phyloP scores from a whole-genome alignment of 2,113 vertebrate species.

The Electrona antarctica region DNA sequence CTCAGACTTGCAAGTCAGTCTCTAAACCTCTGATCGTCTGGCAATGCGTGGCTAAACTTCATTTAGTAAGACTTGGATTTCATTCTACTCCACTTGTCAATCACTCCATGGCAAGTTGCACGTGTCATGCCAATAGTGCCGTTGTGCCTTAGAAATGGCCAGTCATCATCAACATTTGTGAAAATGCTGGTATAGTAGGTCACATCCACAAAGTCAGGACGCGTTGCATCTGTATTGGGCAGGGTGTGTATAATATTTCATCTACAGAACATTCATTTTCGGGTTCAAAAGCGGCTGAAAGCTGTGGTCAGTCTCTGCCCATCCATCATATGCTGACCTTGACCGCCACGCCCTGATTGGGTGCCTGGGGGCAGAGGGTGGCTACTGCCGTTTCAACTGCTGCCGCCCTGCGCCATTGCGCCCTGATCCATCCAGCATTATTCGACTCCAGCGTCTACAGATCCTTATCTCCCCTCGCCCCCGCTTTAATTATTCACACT shows the following conservation, averaged over 20 bases:
- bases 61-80: too few relatives aligned
- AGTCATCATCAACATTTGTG: not conserved
- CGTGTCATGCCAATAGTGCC: conserved; percentile 18
- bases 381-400: conserved; percentile 60
- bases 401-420: conserved; percentile 52
- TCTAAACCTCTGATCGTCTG: too few relatives aligned
- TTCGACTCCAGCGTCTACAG: conserved; percentile 68
- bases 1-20: not conserved
- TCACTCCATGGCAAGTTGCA: conserved; percentile 12
- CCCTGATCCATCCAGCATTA: conserved; percentile 64
- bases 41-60: too few relatives aligned
- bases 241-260: conserved; percentile 68
- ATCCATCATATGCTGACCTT: conserved; percentile 75
- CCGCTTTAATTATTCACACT: conserved; percentile 78
- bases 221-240: conserved; percentile 55
- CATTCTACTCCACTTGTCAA: too few relatives aligned
- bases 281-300: conserved; percentile 55
- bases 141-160: not conserved
- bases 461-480: conserved; percentile 67
- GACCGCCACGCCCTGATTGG: conserved; percentile 49
- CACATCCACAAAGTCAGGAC: conserved; percentile 45
- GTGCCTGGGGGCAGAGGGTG: conserved; percentile 61
- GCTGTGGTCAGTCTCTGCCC: conserved; percentile 42
- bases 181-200: not conserved
- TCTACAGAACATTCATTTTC: conserved; percentile 67